Percentiles rank a stretch among this genome's conserved stretches.
Conservation (phyloP, 2,888 invertebrate genomes). For the Micoletzkya japonica region DNA sequence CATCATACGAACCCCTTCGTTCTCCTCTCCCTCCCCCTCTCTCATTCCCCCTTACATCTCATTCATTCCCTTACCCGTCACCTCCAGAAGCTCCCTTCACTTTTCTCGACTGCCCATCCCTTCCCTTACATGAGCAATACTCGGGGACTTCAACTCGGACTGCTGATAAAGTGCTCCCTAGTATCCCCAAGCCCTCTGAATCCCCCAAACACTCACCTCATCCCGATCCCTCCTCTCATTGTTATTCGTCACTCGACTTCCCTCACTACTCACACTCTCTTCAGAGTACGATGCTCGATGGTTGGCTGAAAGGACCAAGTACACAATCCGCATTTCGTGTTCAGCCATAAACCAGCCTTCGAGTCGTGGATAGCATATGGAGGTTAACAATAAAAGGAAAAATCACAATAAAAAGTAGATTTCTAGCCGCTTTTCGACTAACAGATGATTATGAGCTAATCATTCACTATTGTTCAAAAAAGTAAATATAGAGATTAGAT, state of each 20-base stretch:
- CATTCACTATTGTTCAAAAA: no score
- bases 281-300: slow-evolving; percentile 19
- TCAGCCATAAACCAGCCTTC: background rate
- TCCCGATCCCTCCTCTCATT: slow-evolving; percentile 18
- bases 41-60: no score
- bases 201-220: slow-evolving; percentile 9
- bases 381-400: background rate
- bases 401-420: background rate
- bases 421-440: no score
- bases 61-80: no score
- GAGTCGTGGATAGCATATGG: background rate
- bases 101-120: no score
- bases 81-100: no score
- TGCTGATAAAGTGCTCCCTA: no score
- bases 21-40: background rate
- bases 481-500: no score
- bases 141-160: no score
- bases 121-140: no score
- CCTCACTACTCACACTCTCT: slow-evolving; percentile 28
- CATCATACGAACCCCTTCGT: background rate
- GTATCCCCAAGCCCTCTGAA: no score
- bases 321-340: background rate
- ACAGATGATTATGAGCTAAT: no score
- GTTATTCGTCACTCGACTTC: slow-evolving; percentile 22
- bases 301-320: background rate